Percentiles rank a stretch among this genome's conserved stretches.
phyloP scores from a whole-genome alignment of 2,797 vertebrate genomes.

The Notolabrus celidotus region DNA sequence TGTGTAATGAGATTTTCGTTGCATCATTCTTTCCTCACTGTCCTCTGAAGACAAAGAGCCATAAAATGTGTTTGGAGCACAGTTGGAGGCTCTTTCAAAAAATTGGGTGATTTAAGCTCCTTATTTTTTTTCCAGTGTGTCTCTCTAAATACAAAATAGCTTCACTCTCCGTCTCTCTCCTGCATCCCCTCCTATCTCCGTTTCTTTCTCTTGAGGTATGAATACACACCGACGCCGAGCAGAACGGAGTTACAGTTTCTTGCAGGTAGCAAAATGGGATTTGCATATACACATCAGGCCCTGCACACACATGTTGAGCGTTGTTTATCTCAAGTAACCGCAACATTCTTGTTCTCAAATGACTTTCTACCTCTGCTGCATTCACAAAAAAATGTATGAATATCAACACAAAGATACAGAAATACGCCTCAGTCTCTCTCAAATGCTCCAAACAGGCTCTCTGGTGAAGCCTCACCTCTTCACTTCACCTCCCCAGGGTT shows the following conservation, averaged over 20 bases:
- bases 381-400: slow-evolving; percentile 3
- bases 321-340: not conserved
- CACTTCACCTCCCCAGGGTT: slow-evolving; percentile 24
- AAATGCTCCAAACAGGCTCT: not conserved
- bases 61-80: slow-evolving; percentile 26
- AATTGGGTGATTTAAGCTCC: slow-evolving; percentile 20
- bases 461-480: slow-evolving; percentile 12
- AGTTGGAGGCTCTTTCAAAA: slow-evolving; percentile 20
- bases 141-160: slow-evolving; percentile 21
- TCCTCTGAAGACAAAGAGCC: slow-evolving; percentile 32
- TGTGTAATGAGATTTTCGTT: slow-evolving; percentile 44
- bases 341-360: slow-evolving; percentile 1
- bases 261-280: not conserved
- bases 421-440: not conserved
- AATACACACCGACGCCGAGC: slow-evolving; percentile 1
- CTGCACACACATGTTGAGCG: not conserved
- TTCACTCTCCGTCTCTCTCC: not conserved
- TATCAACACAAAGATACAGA: not conserved
- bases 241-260: not conserved
- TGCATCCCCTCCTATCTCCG: slow-evolving; percentile 1
- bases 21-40: slow-evolving; percentile 23
- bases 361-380: not conserved
- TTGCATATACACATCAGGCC: not conserved
- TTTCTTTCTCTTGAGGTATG: not conserved
- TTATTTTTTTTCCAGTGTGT: slow-evolving; percentile 14